phyloP scores from a whole-genome alignment of 2,113 vertebrate genomes.

The Lontra canadensis region DNA sequence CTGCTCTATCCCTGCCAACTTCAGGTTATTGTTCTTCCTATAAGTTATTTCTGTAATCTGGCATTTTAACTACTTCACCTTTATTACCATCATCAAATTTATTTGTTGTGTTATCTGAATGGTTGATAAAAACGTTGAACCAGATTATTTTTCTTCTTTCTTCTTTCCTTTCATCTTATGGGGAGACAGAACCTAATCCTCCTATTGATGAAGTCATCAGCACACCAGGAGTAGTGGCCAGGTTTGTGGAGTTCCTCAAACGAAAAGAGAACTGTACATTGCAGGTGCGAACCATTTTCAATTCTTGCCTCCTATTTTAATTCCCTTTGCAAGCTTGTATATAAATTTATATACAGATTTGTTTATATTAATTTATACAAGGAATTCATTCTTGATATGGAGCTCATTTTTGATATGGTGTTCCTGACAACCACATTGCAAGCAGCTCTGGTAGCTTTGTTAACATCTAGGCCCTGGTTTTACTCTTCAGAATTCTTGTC shows the following conservation, averaged over 20 bases:
- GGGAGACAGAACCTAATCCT: constrained; percentile 94
- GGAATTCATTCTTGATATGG: neutral
- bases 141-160: constrained; percentile 49
- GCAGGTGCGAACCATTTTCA: constrained; percentile 87
- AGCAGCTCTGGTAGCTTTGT: constrained; percentile 23
- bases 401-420: neutral
- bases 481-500: constrained; percentile 11
- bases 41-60: constrained; percentile 28
- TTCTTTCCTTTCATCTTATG: constrained; percentile 55
- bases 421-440: neutral
- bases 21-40: neutral
- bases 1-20: constrained; percentile 41
- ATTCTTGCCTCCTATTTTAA: constrained; percentile 21
- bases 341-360: neutral
- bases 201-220: constrained; percentile 99
- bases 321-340: neutral
- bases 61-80: neutral
- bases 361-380: constrained; percentile 2
- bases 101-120: neutral
- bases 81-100: neutral
- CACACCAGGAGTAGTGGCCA: constrained; percentile 94
- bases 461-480: neutral
- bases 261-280: constrained; percentile 98
- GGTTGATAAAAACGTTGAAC: constrained; percentile 34
- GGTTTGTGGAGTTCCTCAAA: constrained; percentile 98